Evolutionary conservation across 1,140 invertebrate genomes (phyloP), one percentile per base, ranked within the genome.

Genomic region (Bombus huntii): DNA sequence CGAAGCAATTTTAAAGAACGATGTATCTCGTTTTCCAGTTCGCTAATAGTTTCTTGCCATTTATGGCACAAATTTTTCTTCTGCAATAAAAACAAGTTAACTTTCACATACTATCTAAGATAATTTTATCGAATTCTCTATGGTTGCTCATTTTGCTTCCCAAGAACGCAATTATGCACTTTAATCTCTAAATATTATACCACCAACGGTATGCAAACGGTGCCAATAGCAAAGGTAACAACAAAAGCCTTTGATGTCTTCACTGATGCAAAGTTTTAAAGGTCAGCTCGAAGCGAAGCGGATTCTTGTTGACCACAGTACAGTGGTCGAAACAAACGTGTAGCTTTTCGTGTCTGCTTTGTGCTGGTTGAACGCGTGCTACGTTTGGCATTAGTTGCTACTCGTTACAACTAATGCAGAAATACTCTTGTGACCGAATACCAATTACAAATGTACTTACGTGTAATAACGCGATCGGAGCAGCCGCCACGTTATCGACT

Each of bases 241-340:
- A 83, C 86, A 83, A 77, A 59, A 90, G 75, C 89, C 85, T 90
- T 90, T 90, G 89, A 85, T 90, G 86, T 81, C 85, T 90, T 90
- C 12, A 87, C 88, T 77, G 82, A 83, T 66, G 78, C 85, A 44
- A 71, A 79, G 80, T 90, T 90, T 90, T 90, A 90, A 90, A 90
- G 89, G 83, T 83, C 65, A 66, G 39, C 81, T 71, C 37, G 62
- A 85, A 81, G 86, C 85, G 75, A 62, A 47, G 28, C 68, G 86
- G 82, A 88, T 90, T 83, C 88, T 88, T 31, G 34, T 80, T n/a
- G 66, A 90, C 89, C 89, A 68, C 89, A 89, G 62, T 77, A 70
- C 37, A 80, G 72, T 76, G 62, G 76, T 71, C 70, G 86, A 86
- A 85, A 83, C 75, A 78, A 90, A 85, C 77, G 66, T 39, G 76